A percentile compares a stretch with the other conserved stretches of the same genome.
Evolutionary conservation across 1,140 invertebrate genomes (phyloP).

Genomic region (Goniozus legneri): DNA sequence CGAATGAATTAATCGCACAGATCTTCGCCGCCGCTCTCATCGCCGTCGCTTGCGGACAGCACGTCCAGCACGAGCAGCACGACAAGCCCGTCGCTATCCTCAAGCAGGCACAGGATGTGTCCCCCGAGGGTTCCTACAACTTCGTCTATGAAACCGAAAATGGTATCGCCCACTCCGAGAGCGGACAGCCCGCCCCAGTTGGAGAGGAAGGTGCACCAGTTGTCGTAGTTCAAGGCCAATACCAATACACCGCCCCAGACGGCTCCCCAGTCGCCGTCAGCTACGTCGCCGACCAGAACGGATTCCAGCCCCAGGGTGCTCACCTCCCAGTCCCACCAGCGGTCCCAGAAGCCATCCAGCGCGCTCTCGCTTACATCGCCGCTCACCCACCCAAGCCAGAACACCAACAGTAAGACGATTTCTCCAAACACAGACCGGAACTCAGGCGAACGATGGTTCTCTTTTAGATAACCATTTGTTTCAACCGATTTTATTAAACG

Average conservation of each 20-base stretch:
- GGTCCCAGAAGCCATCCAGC: conserved; percentile 48
- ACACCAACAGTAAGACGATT: neutral
- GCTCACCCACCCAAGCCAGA: conserved; percentile 34
- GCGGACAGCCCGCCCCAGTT: conserved; percentile 52
- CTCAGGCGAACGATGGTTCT: too few relatives aligned
- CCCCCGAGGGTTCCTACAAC: conserved; percentile 43
- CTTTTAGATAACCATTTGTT: too few relatives aligned
- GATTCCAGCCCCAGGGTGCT: conserved; percentile 57
- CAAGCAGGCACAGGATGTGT: conserved; percentile 36
- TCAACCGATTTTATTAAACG: too few relatives aligned
- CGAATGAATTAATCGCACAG: conserved; percentile 21
- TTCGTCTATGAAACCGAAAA: conserved; percentile 63
- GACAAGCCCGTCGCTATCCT: conserved; percentile 38
- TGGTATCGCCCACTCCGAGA: conserved; percentile 58
- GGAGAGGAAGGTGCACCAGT: conserved; percentile 52
- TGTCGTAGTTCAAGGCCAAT: conserved; percentile 51
- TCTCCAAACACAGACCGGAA: too few relatives aligned
- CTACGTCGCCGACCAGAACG: conserved; percentile 60
- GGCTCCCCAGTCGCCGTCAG: conserved; percentile 51
- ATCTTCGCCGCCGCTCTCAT: conserved; percentile 31
- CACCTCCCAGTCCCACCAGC: conserved; percentile 55
- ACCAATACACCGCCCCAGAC: conserved; percentile 58
- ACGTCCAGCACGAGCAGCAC: conserved; percentile 8
- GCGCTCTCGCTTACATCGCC: conserved; percentile 46
- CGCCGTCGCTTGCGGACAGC: conserved; percentile 23